Conservation (phyloP, 2,888 invertebrate genomes). For the Sphinx pinastri region DNA sequence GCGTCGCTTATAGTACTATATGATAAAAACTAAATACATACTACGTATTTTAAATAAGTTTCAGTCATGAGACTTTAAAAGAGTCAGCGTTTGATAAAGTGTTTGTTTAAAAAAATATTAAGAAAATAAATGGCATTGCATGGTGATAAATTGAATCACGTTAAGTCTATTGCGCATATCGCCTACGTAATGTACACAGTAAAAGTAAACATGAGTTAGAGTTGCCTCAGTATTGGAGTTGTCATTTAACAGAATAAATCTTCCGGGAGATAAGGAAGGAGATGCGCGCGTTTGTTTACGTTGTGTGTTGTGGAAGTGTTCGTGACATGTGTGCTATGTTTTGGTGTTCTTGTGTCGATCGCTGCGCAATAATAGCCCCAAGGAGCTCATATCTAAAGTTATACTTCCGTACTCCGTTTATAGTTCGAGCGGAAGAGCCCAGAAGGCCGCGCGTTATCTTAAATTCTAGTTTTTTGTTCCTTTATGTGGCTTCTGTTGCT, state of each 20-base stretch:
- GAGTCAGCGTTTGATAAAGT: constrained; percentile 12
- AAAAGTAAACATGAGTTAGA: constrained; percentile 25
- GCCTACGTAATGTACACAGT: constrained; percentile 18
- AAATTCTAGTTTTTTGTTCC: constrained; percentile 45
- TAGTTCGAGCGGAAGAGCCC: constrained; percentile 73
- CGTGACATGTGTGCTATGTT: constrained; percentile 43
- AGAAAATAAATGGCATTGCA: constrained; percentile 22
- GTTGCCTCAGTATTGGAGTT: constrained; percentile 40
- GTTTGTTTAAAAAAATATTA: constrained; percentile 17
- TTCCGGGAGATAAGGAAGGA: constrained; percentile 73
- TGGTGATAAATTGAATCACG: constrained; percentile 19
- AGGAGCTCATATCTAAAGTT: constrained; percentile 47
- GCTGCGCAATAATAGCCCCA: constrained; percentile 30
- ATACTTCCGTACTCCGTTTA: constrained; percentile 75
- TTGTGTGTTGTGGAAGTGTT: constrained; percentile 42
- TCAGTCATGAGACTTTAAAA: neutral
- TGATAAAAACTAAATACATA: neutral
- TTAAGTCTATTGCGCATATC: constrained; percentile 21
- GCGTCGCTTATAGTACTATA: constrained; percentile 2
- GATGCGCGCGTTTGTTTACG: constrained; percentile 53
- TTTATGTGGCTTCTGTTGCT: constrained; percentile 44
- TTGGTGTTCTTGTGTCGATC: constrained; percentile 13
- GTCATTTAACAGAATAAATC: constrained; percentile 51
- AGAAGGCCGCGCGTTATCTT: constrained; percentile 61
- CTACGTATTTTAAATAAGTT: neutral